A percentile compares a stretch with the other conserved stretches of the same genome.
phyloP scores from a whole-genome alignment of 1,140 invertebrate genomes.

The Archegozetes longisetosus region DNA sequence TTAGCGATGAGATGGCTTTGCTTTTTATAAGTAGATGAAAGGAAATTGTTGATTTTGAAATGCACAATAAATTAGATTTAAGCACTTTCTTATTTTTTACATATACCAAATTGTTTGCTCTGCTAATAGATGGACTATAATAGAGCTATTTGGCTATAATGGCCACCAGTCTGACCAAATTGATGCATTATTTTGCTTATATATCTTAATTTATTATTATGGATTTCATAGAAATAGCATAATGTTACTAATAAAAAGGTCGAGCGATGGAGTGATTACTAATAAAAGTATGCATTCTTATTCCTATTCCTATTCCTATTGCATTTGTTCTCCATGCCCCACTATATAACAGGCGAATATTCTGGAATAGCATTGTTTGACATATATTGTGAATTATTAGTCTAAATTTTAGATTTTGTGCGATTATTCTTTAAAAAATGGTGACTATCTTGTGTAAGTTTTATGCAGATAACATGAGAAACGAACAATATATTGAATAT shows the following conservation, averaged over 20 bases:
- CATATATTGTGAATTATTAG: background rate
- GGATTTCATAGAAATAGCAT: background rate
- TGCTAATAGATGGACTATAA: background rate
- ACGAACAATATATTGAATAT: no score
- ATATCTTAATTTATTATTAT: background rate
- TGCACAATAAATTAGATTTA: background rate
- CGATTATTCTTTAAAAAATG: background rate
- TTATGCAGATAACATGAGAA: background rate
- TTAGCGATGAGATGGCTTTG: no score
- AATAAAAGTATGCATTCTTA: background rate
- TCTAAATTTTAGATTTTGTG: background rate
- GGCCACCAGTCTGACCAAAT: background rate
- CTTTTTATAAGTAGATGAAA: no score
- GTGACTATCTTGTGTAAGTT: background rate
- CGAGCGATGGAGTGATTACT: background rate
- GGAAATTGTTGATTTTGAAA: no score
- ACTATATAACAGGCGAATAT: no score
- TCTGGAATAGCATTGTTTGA: no score
- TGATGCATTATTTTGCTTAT: background rate
- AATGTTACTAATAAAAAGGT: background rate
- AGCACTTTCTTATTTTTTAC: background rate
- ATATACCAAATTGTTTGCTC: background rate
- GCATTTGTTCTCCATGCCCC: no score
- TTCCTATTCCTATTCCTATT: no score
- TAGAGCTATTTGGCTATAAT: background rate